Evolutionary conservation across 2,797 vertebrate species (phyloP).

Genomic region (Echiichthys vipera): DNA sequence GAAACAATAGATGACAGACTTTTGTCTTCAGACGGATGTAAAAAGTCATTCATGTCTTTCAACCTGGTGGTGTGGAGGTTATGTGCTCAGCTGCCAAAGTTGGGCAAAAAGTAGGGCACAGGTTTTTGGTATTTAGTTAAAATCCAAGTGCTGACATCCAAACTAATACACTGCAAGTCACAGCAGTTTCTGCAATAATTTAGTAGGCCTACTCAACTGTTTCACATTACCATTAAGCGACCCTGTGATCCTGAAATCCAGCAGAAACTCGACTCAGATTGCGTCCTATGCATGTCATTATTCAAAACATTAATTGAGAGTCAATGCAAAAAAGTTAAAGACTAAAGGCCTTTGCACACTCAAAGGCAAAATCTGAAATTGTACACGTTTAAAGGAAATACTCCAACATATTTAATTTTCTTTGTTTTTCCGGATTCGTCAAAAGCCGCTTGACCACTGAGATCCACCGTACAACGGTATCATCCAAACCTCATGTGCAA

Average conservation of each 20-base stretch:
- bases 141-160: slow-evolving; percentile 66
- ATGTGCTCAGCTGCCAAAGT: slow-evolving; percentile 50
- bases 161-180: slow-evolving; percentile 50
- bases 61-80: slow-evolving; percentile 11
- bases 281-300: slow-evolving; percentile 3
- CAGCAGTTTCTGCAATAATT: slow-evolving; percentile 52
- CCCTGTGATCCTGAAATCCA: background rate
- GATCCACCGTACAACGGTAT: too few relatives aligned
- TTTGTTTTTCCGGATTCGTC: too few relatives aligned
- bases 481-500: too few relatives aligned
- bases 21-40: slow-evolving; percentile 26
- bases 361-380: too few relatives aligned
- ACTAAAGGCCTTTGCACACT: too few relatives aligned
- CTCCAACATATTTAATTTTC: too few relatives aligned
- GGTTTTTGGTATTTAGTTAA: slow-evolving; percentile 66
- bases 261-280: slow-evolving; percentile 1
- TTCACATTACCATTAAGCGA: slow-evolving; percentile 23
- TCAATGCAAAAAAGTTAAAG: slow-evolving; percentile 13
- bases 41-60: slow-evolving; percentile 69
- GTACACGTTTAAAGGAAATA: too few relatives aligned
- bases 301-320: slow-evolving; percentile 14
- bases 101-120: slow-evolving; percentile 53
- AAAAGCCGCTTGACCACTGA: too few relatives aligned
- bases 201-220: slow-evolving; percentile 25
- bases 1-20: slow-evolving; percentile 46